A percentile compares a stretch with the other conserved stretches of the same genome.
Conservation (phyloP, 1,140 invertebrate genomes). For the Euglossa dilemma region DNA sequence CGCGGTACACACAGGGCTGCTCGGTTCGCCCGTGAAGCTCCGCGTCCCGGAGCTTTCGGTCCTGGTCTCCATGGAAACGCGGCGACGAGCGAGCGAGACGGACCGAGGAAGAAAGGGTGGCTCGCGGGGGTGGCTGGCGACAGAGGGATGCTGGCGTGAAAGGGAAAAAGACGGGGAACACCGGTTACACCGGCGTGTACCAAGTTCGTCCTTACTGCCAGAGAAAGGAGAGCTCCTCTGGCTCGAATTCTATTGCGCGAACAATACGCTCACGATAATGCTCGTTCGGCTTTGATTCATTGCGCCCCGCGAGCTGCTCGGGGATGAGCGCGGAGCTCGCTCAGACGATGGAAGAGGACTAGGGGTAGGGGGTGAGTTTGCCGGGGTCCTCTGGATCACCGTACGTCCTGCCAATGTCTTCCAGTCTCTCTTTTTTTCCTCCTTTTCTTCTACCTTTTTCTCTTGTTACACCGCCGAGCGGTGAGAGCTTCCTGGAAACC, state of each 20-base stretch:
- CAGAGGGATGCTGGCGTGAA: slow-evolving; percentile 18
- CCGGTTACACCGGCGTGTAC: background rate
- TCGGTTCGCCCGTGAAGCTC: background rate
- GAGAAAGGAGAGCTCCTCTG: slow-evolving; percentile 45
- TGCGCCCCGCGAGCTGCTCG: slow-evolving; percentile 28
- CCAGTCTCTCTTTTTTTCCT: slow-evolving; percentile 7
- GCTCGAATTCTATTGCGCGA: slow-evolving; percentile 70
- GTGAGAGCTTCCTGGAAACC: background rate
- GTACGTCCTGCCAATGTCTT: slow-evolving; percentile 20
- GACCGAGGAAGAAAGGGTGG: slow-evolving; percentile 26
- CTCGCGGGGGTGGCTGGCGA: background rate
- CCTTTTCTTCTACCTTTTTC: background rate
- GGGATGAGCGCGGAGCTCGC: slow-evolving; percentile 9
- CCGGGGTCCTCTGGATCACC: background rate
- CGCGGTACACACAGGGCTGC: no score
- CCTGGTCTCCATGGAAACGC: slow-evolving; percentile 67
- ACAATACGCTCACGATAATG: slow-evolving; percentile 72
- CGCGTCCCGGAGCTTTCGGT: slow-evolving; percentile 46
- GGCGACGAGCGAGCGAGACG: slow-evolving; percentile 42
- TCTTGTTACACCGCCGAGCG: no score
- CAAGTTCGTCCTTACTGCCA: slow-evolving; percentile 53
- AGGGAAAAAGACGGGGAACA: slow-evolving; percentile 36
- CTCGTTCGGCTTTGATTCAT: slow-evolving; percentile 71
- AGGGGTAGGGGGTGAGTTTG: slow-evolving; percentile 26
- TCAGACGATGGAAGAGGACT: no score